Evolutionary conservation across 2,888 invertebrate species (phyloP).

Genomic region (Platycheirus rosarum): DNA sequence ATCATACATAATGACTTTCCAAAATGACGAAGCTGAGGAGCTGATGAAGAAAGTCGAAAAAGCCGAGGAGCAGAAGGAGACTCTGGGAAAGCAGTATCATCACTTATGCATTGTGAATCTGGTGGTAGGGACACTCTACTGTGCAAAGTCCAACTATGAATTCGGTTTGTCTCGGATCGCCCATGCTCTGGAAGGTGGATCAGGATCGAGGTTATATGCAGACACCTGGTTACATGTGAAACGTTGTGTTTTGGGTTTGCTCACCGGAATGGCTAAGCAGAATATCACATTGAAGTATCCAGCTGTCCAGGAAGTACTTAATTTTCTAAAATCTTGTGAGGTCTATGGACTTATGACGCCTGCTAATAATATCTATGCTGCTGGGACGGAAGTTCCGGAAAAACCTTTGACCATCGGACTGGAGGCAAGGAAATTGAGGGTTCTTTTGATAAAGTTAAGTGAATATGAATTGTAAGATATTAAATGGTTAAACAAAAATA

Average conservation of each 20-base stretch:
- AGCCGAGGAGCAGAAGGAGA: constrained; percentile 96
- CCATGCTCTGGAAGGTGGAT: constrained; percentile 89
- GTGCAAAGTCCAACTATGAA: constrained; percentile 99
- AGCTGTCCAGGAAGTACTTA: constrained; percentile 91
- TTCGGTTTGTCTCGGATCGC: constrained; percentile 99
- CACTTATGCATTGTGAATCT: constrained; percentile 99
- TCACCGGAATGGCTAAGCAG: constrained; percentile 93
- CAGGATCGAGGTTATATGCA: constrained; percentile 91
- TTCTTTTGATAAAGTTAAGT: constrained; percentile 80
- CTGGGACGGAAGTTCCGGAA: constrained; percentile 79
- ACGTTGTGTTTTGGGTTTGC: constrained; percentile 93
- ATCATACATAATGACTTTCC: constrained; percentile 99
- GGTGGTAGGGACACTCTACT: constrained; percentile 98
- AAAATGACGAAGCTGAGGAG: constrained; percentile 99
- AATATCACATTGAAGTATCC: constrained; percentile 91
- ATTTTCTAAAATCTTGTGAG: constrained; percentile 94
- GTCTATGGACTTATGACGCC: constrained; percentile 81
- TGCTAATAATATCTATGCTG: constrained; percentile 80
- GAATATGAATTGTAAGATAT: constrained; percentile 78
- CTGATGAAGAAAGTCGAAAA: constrained; percentile 99
- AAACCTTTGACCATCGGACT: constrained; percentile 81
- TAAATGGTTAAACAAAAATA: no score
- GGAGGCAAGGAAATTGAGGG: constrained; percentile 81
- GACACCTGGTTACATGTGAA: constrained; percentile 99
- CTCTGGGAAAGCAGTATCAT: constrained; percentile 94